Conservation (phyloP, 2,797 vertebrate species). For the Anomalospiza imberbis region DNA sequence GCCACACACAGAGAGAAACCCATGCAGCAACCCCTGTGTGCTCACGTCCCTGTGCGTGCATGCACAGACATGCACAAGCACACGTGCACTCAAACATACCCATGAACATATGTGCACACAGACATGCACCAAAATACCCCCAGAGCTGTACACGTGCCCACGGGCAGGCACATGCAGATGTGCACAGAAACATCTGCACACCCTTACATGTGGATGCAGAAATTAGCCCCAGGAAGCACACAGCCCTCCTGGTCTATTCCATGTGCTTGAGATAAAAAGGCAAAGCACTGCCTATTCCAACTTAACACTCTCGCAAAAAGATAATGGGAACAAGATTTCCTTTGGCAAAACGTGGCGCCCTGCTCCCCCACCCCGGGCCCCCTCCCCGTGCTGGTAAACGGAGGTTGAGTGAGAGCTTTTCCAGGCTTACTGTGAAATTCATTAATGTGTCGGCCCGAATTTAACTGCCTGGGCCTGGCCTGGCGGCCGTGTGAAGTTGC, state of each 20-base stretch:
- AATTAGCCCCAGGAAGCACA: background rate
- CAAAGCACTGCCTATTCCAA: conserved; percentile 10
- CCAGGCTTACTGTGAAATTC: conserved; percentile 73
- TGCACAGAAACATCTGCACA: background rate
- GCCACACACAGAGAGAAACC: background rate
- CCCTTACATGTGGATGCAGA: background rate
- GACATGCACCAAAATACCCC: background rate
- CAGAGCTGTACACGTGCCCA: accelerated
- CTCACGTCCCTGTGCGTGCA: too few species aligned
- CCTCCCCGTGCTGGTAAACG: conserved; percentile 6
- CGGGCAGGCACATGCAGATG: too few species aligned
- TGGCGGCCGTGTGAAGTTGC: background rate
- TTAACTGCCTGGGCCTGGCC: conserved; percentile 62
- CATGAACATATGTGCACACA: accelerated
- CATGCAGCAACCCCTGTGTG: accelerated
- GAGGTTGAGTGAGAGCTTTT: conserved; percentile 69
- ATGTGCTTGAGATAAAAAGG: conserved; percentile 50
- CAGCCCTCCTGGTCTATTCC: background rate
- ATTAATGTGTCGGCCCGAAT: conserved; percentile 66
- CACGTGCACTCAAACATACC: accelerated
- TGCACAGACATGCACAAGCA: accelerated
- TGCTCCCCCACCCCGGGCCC: background rate
- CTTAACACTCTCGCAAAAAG: conserved; percentile 38
- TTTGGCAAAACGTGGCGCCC: background rate
- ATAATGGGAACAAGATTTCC: conserved; percentile 70